Conservation (phyloP, 2,888 invertebrate species). For the Seira ritae region DNA sequence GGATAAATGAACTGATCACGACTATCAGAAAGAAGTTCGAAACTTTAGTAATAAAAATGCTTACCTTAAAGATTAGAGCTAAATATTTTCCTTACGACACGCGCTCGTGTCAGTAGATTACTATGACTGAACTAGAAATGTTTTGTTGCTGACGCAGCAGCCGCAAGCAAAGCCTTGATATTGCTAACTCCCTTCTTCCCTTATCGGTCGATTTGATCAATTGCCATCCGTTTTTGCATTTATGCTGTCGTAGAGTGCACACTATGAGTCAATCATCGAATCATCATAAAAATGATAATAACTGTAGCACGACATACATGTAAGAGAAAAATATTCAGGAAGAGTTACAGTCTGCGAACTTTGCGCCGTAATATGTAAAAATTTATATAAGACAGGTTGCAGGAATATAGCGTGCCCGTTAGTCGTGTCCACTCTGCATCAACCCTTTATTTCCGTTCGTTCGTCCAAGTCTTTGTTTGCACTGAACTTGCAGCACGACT, state of each 20-base stretch:
- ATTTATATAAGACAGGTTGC: background rate
- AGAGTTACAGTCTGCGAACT: background rate
- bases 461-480: background rate
- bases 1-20: no score
- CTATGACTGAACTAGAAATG: no score
- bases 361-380: background rate
- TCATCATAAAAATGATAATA: background rate
- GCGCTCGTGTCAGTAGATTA: no score
- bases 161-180: no score
- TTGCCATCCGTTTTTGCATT: constrained; percentile 17
- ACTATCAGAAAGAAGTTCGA: no score
- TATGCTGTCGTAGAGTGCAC: background rate
- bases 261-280: background rate
- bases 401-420: background rate
- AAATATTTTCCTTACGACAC: no score
- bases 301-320: constrained; percentile 22
- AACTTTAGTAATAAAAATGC: no score
- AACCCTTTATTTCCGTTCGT: background rate
- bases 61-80: no score
- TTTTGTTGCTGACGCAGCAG: no score
- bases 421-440: background rate
- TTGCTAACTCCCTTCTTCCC: background rate
- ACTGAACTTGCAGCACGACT: no score
- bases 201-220: constrained; percentile 39
- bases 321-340: constrained; percentile 12